These are phyloP conservation scores for Cordylochernes scorpioides DNA, from an alignment of 2,888 invertebrate species.

Conservation along the genomic window DNA sequence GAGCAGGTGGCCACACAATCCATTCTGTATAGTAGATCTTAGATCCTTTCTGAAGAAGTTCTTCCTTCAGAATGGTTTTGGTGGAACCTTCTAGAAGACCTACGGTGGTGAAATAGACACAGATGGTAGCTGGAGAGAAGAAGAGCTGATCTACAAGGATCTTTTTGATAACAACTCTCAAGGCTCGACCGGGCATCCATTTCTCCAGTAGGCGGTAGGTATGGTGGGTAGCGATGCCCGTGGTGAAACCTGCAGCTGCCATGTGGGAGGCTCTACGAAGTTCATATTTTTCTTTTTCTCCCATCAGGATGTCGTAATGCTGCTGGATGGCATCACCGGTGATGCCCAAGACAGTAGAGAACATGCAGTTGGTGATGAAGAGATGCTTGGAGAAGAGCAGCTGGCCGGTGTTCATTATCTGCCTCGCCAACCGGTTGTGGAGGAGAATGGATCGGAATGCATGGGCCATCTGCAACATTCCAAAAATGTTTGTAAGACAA, in stretches of 20 bases:
- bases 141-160: conserved; percentile 52
- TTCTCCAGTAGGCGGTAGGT: conserved; percentile 57
- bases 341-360: conserved; percentile 46
- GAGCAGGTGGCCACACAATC: conserved; percentile 75
- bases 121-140: conserved; percentile 51
- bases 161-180: conserved; percentile 41
- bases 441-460: no score
- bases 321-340: conserved; percentile 54
- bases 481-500: no score
- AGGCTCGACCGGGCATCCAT: conserved; percentile 37
- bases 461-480: no score
- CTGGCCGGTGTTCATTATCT: no score
- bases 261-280: conserved; percentile 38
- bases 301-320: conserved; percentile 32
- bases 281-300: conserved; percentile 21
- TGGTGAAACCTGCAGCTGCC: conserved; percentile 43
- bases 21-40: conserved; percentile 59
- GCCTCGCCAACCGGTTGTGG: no score
- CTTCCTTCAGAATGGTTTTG: conserved; percentile 33
- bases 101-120: conserved; percentile 45
- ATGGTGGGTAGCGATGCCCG: conserved; percentile 53
- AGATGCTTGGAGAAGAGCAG: conserved; percentile 31
- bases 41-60: conserved; percentile 44
- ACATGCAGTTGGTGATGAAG: conserved; percentile 45
- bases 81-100: conserved; percentile 40